Evolutionary conservation across 2,113 vertebrate species (phyloP).

Genomic region (Lucifuga dentata): DNA sequence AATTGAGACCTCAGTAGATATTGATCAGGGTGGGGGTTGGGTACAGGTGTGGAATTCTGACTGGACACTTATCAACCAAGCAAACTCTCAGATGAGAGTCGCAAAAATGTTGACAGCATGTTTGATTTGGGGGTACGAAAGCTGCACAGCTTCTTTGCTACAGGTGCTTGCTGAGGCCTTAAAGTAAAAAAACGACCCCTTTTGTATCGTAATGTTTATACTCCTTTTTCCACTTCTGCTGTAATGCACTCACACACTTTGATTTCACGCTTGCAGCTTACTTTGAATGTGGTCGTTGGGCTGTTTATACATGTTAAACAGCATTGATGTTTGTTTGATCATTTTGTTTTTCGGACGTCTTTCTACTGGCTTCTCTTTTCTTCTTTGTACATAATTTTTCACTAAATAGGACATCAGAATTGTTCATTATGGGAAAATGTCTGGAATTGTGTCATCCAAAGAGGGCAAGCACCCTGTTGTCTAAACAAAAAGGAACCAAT

Average conservation of each 20-base stretch:
- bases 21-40: conserved; percentile 10
- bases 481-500: conserved; percentile 24
- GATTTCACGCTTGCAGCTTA: conserved; percentile 46
- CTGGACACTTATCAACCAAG: conserved; percentile 42
- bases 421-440: conserved; percentile 4
- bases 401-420: conserved; percentile 13
- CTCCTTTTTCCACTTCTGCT: conserved; percentile 4
- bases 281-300: conserved; percentile 30
- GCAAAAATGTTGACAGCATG: conserved; percentile 1
- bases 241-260: conserved; percentile 57
- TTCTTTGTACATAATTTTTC: conserved; percentile 45
- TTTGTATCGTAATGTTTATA: conserved; percentile 21
- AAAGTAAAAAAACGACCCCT: conserved; percentile 29
- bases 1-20: conserved; percentile 38
- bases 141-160: conserved; percentile 65
- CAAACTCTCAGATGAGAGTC: conserved; percentile 15
- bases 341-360: conserved; percentile 1
- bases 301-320: conserved; percentile 44
- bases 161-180: conserved; percentile 71
- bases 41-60: conserved; percentile 4
- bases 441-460: conserved; percentile 49
- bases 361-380: conserved; percentile 28
- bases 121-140: conserved; percentile 49
- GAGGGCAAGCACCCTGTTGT: conserved; percentile 63
- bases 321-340: conserved; percentile 28